Base-by-base conservation (phyloP, 1,140 invertebrate genomes). In the Drosophila takahashii region DNA sequence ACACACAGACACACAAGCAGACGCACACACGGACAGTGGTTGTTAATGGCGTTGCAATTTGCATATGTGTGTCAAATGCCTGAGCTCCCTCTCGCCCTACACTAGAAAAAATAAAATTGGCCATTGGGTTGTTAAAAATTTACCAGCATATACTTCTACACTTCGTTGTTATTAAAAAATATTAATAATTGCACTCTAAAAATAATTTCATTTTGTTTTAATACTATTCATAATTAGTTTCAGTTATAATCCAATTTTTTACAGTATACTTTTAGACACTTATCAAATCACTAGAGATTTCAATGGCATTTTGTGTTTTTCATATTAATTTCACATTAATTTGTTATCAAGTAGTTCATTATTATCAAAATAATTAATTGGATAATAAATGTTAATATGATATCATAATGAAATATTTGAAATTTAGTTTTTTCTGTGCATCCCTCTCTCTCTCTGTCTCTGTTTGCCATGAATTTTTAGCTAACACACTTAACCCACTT, bases 401-500 rank as follows among this genome's bases (percentile, higher is more conserved):
- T 48, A 26, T 2, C 13, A 48, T 15, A 8, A 9, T 22, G 2
- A 29, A 29, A 29, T 48, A 15, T 15, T 29, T 48, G n/a, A 29
- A 3, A 27, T 48, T 29, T 16, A n/a, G 1, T 15, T 18, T 22
- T 10, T 5, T 4, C 15, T 27, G 56, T 57, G 44, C 54, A 37
- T 9, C 3, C 1, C 7, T 37, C 11, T 41, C 37, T 15, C 37
- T 41, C n/a, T 41, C 7, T 32, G 48, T 32, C 16, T 47, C 29
- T 50, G 39, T 61, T 69, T 86, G 81, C 78, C 22, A 75, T 87
- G 83, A 75, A 87, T 81, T 86, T 86, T 73, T 74, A 70, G 81
- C 78, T 71, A 87, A 87, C 83, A 86, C 81, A 87, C 81, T 86
- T 86, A 86, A 86, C 81, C 81, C 80, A 84, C 76, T 83, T 83